Evolutionary conservation across 2,888 invertebrate genomes (phyloP), one percentile per base, ranked within the genome.

Genomic region (Tenthredo mesomela): DNA sequence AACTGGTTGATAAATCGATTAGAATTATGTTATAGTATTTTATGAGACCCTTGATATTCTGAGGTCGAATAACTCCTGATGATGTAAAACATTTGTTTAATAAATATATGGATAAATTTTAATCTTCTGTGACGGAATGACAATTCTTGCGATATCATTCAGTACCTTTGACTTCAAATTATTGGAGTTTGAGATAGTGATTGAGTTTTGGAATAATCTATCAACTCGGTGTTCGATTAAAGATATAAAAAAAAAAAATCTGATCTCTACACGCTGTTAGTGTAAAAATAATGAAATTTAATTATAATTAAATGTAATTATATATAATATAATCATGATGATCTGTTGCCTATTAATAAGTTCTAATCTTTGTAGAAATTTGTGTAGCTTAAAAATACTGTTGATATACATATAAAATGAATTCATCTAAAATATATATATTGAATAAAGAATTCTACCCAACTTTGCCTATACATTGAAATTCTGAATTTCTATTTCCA

Each of bases 271-370:
- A 54, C 40, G 15, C 54, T 78, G 77, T 33, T 15, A 18, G 43
- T 54, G 77, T 78, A 37, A 47, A 78, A 78, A 58, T 37, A 54
- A 54, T 50, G n/a, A 54, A 43, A 21, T 54, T 18, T 10, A 58
- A 29, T 78, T 21, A 50, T 47, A 78, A 78, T 54, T 12, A 78
- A 78, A 54, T 29, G 40, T 50, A 50, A 25, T 54, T 21, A 54
- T 29, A 29, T n/a, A n/a, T n/a, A n/a, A n/a, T n/a, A 58, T 78
- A 54, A 77, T n/a, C n/a, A 40, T 54, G 0, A 78, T 33, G 78
- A 78, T 78, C 54, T 78, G 78, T 78, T 78, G 78, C 78, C 78
- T 78, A 78, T 78, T 54, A 78, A 78, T 78, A 54, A 78, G 78
- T 50, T 78, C 50, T 29, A 37, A 77, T 47, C 54, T 58, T 58